Conservation (phyloP, 2,888 invertebrate species). For the Hirtodrosophila duncani region DNA sequence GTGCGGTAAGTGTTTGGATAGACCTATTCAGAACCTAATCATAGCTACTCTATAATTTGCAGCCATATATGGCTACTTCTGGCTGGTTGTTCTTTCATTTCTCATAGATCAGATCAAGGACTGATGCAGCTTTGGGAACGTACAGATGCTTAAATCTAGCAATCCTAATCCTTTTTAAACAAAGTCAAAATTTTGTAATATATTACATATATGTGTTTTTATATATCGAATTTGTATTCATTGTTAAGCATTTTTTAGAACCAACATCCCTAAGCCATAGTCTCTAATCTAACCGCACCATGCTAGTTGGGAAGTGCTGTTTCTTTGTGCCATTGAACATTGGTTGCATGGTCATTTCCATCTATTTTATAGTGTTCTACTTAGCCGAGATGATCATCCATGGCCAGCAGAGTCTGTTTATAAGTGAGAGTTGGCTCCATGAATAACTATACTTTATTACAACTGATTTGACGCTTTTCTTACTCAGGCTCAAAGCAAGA, state of each 20-base stretch:
- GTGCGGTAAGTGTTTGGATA: constrained; percentile 21
- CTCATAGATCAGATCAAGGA: no score
- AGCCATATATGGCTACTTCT: constrained; percentile 25
- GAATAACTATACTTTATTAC: no score
- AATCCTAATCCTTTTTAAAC: no score
- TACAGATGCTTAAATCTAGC: no score
- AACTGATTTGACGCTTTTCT: no score
- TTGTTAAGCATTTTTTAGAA: no score
- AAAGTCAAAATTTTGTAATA: no score
- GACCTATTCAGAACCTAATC: no score
- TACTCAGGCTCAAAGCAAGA: constrained; percentile 7
- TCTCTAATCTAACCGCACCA: constrained; percentile 2
- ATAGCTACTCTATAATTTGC: neutral
- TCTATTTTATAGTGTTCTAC: constrained; percentile 20
- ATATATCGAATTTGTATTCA: no score
- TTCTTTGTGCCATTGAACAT: constrained; percentile 15
- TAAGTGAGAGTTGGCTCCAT: constrained; percentile 21
- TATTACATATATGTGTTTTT: no score
- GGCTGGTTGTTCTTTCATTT: constrained; percentile 23
- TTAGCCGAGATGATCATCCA: constrained; percentile 27
- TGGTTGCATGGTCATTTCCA: constrained; percentile 31
- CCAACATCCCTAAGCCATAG: no score
- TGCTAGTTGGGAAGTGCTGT: constrained; percentile 33
- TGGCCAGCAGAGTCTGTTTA: constrained; percentile 18
- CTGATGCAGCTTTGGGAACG: no score